A percentile compares a stretch with the other conserved stretches of the same genome.
Evolutionary conservation across 2,888 invertebrate genomes (phyloP).

Genomic region (Ceraclea dissimilis): DNA sequence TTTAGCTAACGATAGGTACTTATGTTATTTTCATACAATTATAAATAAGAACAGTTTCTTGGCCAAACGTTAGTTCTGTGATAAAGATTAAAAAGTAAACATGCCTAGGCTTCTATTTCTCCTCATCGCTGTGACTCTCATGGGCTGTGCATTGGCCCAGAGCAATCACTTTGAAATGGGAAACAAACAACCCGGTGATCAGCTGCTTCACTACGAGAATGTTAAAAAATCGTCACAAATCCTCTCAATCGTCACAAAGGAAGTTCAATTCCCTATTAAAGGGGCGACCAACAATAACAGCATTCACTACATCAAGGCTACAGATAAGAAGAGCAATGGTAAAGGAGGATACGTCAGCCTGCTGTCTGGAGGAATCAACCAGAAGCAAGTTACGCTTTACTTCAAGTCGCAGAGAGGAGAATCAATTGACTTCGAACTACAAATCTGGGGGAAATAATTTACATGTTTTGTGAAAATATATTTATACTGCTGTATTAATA

Average conservation of each 20-base stretch:
- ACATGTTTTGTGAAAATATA: no score
- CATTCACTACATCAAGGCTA: conserved; percentile 35
- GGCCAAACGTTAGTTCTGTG: no score
- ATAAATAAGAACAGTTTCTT: no score
- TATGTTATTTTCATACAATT: no score
- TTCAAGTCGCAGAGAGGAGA: conserved; percentile 40
- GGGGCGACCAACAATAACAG: conserved; percentile 21
- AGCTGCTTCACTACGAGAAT: conserved; percentile 26
- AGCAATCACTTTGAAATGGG: conserved; percentile 28
- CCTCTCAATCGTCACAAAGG: conserved; percentile 28
- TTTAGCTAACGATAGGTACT: no score
- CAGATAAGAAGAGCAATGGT: conserved; percentile 38
- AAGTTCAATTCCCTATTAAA: conserved; percentile 27
- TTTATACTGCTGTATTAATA: no score
- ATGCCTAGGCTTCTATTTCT: conserved; percentile 10
- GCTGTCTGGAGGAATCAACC: conserved; percentile 36
- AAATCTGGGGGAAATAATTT: conserved; percentile 34
- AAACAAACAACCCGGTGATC: conserved; percentile 25
- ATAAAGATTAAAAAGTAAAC: no score
- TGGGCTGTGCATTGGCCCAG: conserved; percentile 20
- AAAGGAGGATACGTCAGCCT: conserved; percentile 39
- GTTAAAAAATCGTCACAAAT: conserved; percentile 29
- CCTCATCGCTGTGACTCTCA: conserved; percentile 21
- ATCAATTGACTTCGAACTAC: conserved; percentile 38
- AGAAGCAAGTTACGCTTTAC: conserved; percentile 32